Evolutionary conservation across 2,888 invertebrate species (phyloP).

Genomic region (Drosophila siamana): DNA sequence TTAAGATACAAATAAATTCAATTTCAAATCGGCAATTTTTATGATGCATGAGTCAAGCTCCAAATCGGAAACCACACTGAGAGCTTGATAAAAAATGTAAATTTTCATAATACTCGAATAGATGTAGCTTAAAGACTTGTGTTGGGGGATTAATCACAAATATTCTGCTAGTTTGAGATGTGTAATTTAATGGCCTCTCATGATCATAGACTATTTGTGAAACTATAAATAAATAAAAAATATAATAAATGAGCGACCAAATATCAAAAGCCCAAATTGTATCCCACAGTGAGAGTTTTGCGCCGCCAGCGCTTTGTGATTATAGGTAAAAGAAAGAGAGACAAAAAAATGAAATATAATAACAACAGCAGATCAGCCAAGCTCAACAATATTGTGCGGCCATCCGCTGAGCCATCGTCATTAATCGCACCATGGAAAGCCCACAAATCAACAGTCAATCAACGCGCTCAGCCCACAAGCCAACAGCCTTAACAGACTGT

Average conservation of each 20-base stretch:
- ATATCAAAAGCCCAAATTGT: not conserved
- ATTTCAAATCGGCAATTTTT: not conserved
- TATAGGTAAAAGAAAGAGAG: not conserved
- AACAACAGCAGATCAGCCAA: slow-evolving; percentile 44
- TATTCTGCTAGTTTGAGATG: not conserved
- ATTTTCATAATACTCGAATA: not conserved
- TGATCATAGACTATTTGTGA: not conserved
- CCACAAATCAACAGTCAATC: slow-evolving; percentile 76
- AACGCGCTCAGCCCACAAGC: slow-evolving; percentile 55
- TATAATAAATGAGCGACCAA: not conserved
- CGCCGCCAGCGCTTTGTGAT: slow-evolving; percentile 27
- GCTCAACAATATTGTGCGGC: slow-evolving; percentile 66
- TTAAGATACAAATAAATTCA: not conserved
- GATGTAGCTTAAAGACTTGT: not conserved
- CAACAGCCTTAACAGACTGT: slow-evolving; percentile 12
- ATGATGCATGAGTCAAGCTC: not conserved
- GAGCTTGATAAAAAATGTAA: not conserved
- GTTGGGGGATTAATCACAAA: not conserved
- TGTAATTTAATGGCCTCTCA: not conserved
- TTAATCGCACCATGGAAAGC: slow-evolving; percentile 66
- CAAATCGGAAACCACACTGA: not conserved
- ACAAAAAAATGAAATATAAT: slow-evolving; percentile 1
- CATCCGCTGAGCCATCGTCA: slow-evolving; percentile 60
- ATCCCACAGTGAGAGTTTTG: slow-evolving; percentile 52
- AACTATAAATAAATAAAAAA: not conserved